A percentile compares a stretch with the other conserved stretches of the same genome.
phyloP scores from a whole-genome alignment of 2,113 vertebrate species.

The Sterrhoptilus dennistouni region DNA sequence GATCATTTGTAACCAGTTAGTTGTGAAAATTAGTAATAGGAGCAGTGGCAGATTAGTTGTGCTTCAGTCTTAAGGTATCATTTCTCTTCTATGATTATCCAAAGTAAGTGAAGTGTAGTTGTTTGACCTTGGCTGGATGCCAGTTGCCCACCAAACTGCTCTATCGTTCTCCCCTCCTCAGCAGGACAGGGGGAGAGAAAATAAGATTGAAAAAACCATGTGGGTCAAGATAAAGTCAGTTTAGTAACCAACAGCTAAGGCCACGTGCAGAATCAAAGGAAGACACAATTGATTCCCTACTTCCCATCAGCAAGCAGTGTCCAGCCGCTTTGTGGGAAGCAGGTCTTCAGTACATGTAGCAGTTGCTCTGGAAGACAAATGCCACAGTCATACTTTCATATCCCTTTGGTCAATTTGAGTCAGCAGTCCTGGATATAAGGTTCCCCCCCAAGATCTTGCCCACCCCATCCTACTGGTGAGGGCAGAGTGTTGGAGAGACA shows the following conservation, averaged over 20 bases:
- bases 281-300: background rate
- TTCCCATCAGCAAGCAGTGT: background rate
- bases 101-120: background rate
- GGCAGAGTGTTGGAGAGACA: background rate
- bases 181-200: background rate
- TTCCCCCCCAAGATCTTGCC: background rate
- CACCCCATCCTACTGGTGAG: background rate
- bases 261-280: background rate
- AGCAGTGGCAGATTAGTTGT: background rate
- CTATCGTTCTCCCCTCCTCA: background rate
- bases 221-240: background rate
- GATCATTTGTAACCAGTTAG: background rate
- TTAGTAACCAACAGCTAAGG: background rate
- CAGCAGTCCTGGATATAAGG: background rate
- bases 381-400: background rate
- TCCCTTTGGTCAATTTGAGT: background rate
- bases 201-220: background rate
- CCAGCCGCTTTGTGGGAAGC: background rate
- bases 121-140: background rate
- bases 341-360: background rate
- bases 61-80: background rate
- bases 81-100: background rate
- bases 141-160: background rate
- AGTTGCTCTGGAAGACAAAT: background rate
- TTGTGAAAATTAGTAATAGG: background rate